Conservation (phyloP, 2,113 vertebrate species). For the Oriolus oriolus region DNA sequence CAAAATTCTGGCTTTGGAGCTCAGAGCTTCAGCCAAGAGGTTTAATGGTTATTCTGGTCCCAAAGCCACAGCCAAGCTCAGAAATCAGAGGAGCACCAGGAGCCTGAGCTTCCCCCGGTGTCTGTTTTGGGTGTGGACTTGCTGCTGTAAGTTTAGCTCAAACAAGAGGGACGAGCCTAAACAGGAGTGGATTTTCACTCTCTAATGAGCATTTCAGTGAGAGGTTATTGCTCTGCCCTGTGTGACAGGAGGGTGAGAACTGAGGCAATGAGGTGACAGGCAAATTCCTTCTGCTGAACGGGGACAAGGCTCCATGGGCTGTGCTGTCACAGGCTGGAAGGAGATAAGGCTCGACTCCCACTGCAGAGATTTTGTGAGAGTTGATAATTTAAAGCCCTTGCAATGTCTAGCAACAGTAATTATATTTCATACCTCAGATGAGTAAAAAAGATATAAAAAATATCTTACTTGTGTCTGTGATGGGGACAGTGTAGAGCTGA, state of each 20-base stretch:
- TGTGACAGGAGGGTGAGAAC: not conserved
- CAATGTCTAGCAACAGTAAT: not conserved
- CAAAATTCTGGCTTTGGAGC: rapidly evolving
- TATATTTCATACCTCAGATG: not conserved
- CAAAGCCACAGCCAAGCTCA: not conserved
- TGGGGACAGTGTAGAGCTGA: not conserved
- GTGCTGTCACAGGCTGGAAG: not conserved
- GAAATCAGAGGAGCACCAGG: not conserved
- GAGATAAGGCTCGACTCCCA: not conserved
- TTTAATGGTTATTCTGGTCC: not conserved
- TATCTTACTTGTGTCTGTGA: rapidly evolving
- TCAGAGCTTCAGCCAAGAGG: not conserved
- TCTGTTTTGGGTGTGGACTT: not conserved
- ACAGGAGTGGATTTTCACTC: not conserved
- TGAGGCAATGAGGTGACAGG: not conserved
- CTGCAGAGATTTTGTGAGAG: not conserved
- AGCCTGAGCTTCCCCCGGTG: not conserved
- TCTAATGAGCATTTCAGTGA: not conserved
- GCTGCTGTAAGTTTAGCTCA: not conserved
- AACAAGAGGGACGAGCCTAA: not conserved
- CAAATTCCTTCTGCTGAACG: not conserved
- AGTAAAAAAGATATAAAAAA: not conserved
- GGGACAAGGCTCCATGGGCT: not conserved
- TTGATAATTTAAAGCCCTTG: not conserved
- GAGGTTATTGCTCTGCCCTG: not conserved